Conservation (phyloP, 30 jellyfish, hydroid and myxozoan species). For the Turritopsis rubra region DNA sequence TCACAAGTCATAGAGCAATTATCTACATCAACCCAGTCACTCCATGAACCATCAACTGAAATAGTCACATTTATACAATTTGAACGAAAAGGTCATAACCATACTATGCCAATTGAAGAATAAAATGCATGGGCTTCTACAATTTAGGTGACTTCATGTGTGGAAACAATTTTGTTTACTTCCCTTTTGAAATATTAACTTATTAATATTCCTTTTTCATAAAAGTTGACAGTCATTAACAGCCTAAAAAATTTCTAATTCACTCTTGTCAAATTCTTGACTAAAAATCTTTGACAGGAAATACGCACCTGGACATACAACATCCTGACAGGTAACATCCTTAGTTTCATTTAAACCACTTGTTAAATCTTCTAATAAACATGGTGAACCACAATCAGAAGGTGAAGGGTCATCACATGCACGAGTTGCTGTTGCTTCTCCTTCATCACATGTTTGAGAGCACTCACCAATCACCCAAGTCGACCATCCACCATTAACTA, state of each 20-base stretch:
- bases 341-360: background rate
- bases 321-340: background rate
- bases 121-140: too few relatives aligned
- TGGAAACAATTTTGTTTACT: too few relatives aligned
- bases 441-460: background rate
- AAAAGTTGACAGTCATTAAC: too few relatives aligned
- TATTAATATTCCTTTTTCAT: too few relatives aligned
- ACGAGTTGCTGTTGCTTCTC: background rate
- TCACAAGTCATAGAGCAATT: background rate
- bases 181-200: too few relatives aligned
- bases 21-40: conserved; percentile 3
- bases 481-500: conserved; percentile 2
- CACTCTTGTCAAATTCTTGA: too few relatives aligned
- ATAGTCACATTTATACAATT: background rate
- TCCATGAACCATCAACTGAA: background rate
- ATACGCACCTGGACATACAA: background rate
- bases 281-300: too few relatives aligned
- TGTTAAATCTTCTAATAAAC: background rate
- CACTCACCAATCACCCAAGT: background rate
- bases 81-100: too few relatives aligned
- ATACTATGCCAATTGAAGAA: too few relatives aligned
- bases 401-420: background rate
- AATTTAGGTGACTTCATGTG: too few relatives aligned
- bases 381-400: background rate
- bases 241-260: too few relatives aligned